Evolutionary conservation across 2,113 vertebrate genomes (phyloP).

Genomic region (Nipponia nippon): DNA sequence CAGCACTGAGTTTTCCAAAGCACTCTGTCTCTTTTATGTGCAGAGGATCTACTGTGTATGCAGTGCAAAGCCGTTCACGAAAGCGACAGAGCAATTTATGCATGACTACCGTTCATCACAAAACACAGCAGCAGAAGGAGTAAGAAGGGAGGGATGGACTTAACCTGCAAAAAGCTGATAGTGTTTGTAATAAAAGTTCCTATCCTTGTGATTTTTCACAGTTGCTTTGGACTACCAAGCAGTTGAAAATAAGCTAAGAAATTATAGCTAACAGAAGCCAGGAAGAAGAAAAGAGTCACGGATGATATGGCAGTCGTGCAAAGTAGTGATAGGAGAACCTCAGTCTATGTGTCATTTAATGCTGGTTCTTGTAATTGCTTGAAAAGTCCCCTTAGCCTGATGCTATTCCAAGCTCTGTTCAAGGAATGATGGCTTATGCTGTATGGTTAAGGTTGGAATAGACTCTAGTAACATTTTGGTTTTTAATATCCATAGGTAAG

Average conservation of each 20-base stretch:
- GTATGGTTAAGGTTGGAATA: fast-evolving
- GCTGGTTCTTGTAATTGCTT: neutral
- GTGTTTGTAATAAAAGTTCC: too few relatives aligned
- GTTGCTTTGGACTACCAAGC: neutral
- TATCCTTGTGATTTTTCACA: neutral
- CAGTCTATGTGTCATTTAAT: fast-evolving
- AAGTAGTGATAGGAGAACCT: neutral
- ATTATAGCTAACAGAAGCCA: neutral
- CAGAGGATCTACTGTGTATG: neutral
- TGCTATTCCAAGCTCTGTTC: neutral
- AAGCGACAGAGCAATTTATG: fast-evolving
- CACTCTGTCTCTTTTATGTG: neutral
- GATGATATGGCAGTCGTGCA: fast-evolving
- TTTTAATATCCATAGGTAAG: neutral
- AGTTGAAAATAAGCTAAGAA: neutral
- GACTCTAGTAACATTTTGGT: neutral
- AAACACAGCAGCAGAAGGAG: neutral
- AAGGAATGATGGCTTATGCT: neutral
- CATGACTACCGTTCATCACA: neutral
- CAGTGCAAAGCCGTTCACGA: fast-evolving
- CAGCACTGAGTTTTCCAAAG: neutral
- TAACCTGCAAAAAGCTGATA: neutral
- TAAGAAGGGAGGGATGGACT: neutral
- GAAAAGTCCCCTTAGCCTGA: neutral
- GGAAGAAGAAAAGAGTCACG: fast-evolving